Base-by-base conservation (phyloP, 2,113 vertebrate species). In the Anoplopoma fimbria region DNA sequence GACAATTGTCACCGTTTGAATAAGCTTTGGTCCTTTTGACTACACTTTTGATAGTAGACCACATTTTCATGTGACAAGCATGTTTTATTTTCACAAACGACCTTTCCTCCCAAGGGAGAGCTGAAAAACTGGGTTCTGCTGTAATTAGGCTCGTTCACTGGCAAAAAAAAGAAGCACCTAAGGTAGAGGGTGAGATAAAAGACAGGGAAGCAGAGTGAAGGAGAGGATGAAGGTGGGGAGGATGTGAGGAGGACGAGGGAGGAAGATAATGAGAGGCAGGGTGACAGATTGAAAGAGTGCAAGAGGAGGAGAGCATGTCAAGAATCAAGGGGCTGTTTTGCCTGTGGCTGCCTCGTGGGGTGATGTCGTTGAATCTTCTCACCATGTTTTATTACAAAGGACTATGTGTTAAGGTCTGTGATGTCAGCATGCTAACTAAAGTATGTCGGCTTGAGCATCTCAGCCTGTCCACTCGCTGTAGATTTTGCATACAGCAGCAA, bases 181-280 rank as follows among this genome's bases (percentile, higher is more conserved):
- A 83, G 74, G 87, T 84, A 83, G 84, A 14, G 34, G 23, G 77
- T 65, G 51, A 72, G 82, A 84, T 88, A 79, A 86, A 88, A 85
- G 90, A 78, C 42, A 1, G 40, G 63, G 79, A 82, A 68, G 79
- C 75, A 63, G 81, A 77, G 69, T 31, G 73, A 84, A 72, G 81
- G 69, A 86, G 83, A 88, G 81, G 83, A 72, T 83, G 85, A 87
- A 87, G 81, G 75, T 89, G 68, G 27, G 42, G 82, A 69, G 62
- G 81, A 65, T 79, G 76, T 61, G 87, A 82, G 62, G 80, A 68
- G 79, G 77, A 78, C 71, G 85, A 74, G 82, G 64, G 83, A 72
- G 81, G 65, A 61, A 71, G 86, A 87, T 94, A 92, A 94, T 92
- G 90, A 92, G 88, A 91, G 75, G 78, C 85, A 91, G 77, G 81